Conservation (phyloP, 2,113 vertebrate species). For the Epinephelus cyanopodus region DNA sequence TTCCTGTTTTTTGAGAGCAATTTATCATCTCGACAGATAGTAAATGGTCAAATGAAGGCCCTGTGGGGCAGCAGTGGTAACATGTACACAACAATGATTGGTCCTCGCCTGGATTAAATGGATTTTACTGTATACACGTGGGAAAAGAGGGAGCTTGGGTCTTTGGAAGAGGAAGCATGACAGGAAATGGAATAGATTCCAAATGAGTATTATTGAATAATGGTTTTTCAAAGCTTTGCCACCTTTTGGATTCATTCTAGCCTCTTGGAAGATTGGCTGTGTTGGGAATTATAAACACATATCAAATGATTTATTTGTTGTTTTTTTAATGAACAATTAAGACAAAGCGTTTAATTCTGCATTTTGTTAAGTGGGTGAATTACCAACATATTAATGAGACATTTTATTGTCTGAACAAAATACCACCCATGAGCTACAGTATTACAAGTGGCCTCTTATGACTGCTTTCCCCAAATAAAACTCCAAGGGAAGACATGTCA, state of each 20-base stretch:
- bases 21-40: slow-evolving; percentile 61
- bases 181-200: slow-evolving; percentile 1
- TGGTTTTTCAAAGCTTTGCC: neutral
- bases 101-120: slow-evolving; percentile 13
- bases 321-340: slow-evolving; percentile 2
- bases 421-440: slow-evolving; percentile 13
- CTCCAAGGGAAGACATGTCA: slow-evolving; percentile 44
- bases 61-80: neutral
- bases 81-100: neutral
- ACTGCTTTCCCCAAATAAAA: slow-evolving; percentile 23
- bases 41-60: slow-evolving; percentile 34
- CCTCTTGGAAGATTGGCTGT: neutral
- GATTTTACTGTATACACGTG: slow-evolving; percentile 16
- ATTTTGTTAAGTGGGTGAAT: neutral
- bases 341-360: neutral
- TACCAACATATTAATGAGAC: slow-evolving; percentile 21
- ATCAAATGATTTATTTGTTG: neutral
- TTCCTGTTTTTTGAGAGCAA: slow-evolving; percentile 42
- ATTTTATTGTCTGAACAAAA: slow-evolving; percentile 32
- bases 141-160: neutral
- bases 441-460: slow-evolving; percentile 29
- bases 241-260: neutral
- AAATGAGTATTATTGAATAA: neutral
- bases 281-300: neutral
- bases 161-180: neutral